Evolutionary conservation across 1,140 invertebrate genomes (phyloP).

Genomic region (Ceratina japonica): DNA sequence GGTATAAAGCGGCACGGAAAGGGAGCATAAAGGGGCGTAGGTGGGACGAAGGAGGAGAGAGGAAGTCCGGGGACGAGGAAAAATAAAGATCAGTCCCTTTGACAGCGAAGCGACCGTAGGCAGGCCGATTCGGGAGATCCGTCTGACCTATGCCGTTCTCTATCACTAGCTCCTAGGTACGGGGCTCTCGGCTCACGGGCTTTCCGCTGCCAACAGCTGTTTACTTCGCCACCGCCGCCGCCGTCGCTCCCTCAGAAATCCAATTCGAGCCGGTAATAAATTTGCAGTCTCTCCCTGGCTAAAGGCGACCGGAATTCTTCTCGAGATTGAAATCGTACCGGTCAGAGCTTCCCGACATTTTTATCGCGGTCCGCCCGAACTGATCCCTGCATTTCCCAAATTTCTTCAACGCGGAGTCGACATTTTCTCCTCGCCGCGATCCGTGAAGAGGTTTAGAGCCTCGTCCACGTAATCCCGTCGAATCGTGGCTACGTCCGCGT

Average conservation of each 20-base stretch:
- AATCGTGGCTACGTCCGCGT: too few relatives aligned
- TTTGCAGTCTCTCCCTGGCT: background rate
- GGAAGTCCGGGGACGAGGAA: too few relatives aligned
- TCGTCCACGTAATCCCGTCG: too few relatives aligned
- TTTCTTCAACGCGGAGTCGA: background rate
- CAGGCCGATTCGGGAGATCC: background rate
- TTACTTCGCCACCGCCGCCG: slow-evolving; percentile 15
- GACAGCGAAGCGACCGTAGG: background rate
- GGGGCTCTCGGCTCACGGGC: background rate
- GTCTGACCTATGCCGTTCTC: slow-evolving; percentile 24
- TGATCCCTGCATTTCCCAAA: background rate
- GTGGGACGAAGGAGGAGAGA: too few relatives aligned
- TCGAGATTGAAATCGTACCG: slow-evolving; percentile 5
- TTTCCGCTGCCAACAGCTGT: slow-evolving; percentile 18
- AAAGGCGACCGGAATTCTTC: background rate
- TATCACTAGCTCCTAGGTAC: slow-evolving; percentile 11
- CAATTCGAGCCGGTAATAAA: slow-evolving; percentile 34
- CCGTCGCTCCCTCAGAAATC: background rate
- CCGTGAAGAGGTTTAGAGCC: background rate
- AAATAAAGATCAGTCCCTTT: background rate
- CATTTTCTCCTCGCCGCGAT: background rate
- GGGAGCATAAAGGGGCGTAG: background rate
- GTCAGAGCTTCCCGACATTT: background rate
- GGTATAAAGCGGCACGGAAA: background rate
- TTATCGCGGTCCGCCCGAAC: slow-evolving; percentile 2